A percentile compares a stretch with the other conserved stretches of the same genome.
These are phyloP conservation scores for Drepana falcataria DNA, from an alignment of 2,888 invertebrate genomes.

Conservation along the genomic window DNA sequence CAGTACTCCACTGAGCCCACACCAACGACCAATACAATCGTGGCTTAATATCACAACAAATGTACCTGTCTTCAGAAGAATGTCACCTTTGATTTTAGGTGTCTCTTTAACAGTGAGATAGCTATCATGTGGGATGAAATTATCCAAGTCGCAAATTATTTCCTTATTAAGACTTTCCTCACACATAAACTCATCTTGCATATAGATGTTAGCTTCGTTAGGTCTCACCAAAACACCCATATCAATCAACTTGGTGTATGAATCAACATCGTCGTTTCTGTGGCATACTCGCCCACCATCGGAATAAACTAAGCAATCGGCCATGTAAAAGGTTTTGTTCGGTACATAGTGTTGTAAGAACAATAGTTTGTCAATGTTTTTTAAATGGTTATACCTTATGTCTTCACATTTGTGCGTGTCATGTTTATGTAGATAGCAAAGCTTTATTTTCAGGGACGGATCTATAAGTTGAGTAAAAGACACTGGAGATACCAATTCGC, in stretches of 20 bases:
- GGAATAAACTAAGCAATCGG: slow-evolving; percentile 60
- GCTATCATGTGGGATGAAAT: slow-evolving; percentile 41
- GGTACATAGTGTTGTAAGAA: slow-evolving; percentile 48
- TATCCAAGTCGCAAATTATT: slow-evolving; percentile 54
- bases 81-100: slow-evolving; percentile 30
- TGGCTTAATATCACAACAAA: slow-evolving; percentile 38
- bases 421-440: slow-evolving; percentile 34
- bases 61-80: slow-evolving; percentile 48
- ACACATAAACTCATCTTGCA: slow-evolving; percentile 64
- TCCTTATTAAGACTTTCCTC: slow-evolving; percentile 40
- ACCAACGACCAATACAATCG: slow-evolving; percentile 48
- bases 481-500: slow-evolving; percentile 32
- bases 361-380: slow-evolving; percentile 57
- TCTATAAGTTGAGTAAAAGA: slow-evolving; percentile 50
- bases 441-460: slow-evolving; percentile 33
- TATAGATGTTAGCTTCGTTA: slow-evolving; percentile 44
- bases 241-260: slow-evolving; percentile 49
- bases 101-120: slow-evolving; percentile 42
- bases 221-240: slow-evolving; percentile 52
- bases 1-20: slow-evolving; percentile 48
- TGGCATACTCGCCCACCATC: slow-evolving; percentile 58
- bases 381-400: slow-evolving; percentile 51
- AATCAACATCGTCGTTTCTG: slow-evolving; percentile 41
- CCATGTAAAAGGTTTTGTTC: slow-evolving; percentile 50
- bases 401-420: slow-evolving; percentile 43